Evolutionary conservation across 2,797 vertebrate species (phyloP).

Genomic region (Myoxocephalus aenaeus): DNA sequence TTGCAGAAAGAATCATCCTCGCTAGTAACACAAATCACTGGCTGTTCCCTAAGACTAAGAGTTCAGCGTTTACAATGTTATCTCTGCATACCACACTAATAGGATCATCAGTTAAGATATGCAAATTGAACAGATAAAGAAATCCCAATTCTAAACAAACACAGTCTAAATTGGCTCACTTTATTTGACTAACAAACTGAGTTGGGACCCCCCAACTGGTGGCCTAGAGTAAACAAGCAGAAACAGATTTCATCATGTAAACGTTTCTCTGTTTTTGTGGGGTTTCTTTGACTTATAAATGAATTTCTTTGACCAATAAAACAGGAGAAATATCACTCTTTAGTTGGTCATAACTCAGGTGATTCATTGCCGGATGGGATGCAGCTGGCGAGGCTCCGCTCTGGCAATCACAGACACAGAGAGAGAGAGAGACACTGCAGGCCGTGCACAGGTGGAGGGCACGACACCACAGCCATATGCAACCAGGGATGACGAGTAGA

Average conservation of each 20-base stretch:
- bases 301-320: too few relatives aligned
- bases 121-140: neutral
- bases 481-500: too few relatives aligned
- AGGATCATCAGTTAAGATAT: constrained; percentile 7
- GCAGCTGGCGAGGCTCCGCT: neutral
- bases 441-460: neutral
- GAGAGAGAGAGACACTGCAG: neutral
- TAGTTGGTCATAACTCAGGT: neutral
- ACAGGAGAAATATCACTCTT: neutral
- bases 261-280: neutral
- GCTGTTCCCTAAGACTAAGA: constrained; percentile 21
- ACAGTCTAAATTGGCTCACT: neutral
- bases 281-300: neutral
- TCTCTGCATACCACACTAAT: neutral
- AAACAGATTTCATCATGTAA: neutral
- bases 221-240: neutral
- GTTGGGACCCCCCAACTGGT: neutral
- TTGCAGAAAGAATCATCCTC: constrained; percentile 28
- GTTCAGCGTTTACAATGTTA: neutral
- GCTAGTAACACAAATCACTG: constrained; percentile 18
- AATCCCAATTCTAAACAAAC: neutral
- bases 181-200: neutral
- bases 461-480: neutral
- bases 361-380: neutral
- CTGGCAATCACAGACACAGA: neutral